Evolutionary conservation across 2,797 vertebrate species (phyloP).

Genomic region (Trematomus bernacchii): DNA sequence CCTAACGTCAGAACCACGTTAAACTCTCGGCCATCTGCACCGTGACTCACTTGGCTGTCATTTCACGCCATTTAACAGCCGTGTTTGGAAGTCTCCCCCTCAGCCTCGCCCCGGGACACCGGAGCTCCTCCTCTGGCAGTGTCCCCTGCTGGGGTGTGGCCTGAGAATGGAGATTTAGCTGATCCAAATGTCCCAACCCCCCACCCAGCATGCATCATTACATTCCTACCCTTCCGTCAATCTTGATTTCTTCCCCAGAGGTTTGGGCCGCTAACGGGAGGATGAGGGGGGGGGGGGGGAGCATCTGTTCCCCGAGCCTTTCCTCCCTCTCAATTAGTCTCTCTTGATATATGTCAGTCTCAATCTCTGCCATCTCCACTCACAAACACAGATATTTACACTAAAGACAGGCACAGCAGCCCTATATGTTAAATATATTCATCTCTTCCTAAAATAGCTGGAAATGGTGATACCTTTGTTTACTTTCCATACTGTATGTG

Average conservation of each 20-base stretch:
- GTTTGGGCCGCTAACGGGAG: conserved; percentile 66
- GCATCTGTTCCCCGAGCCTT: conserved; percentile 77
- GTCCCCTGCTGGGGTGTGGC: conserved; percentile 68
- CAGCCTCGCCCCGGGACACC: conserved; percentile 55
- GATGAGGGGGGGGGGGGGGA: conserved; percentile 41
- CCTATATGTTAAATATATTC: conserved; percentile 3
- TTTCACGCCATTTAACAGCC: conserved; percentile 69
- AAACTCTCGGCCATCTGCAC: conserved; percentile 65
- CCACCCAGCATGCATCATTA: conserved; percentile 53
- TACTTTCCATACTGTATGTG: no score
- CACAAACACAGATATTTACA: conserved; percentile 10
- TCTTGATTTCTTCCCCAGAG: conserved; percentile 65
- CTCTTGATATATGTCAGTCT: conserved; percentile 43
- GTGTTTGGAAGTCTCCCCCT: conserved; percentile 45
- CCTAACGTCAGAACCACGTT: conserved; percentile 36
- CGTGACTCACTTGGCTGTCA: conserved; percentile 69
- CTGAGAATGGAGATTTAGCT: conserved; percentile 55
- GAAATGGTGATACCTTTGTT: background rate
- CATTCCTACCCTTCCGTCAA: conserved; percentile 30
- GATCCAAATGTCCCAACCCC: conserved; percentile 41
- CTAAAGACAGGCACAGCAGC: no score
- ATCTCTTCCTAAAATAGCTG: conserved; percentile 13
- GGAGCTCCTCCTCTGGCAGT: conserved; percentile 46
- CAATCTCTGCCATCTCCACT: conserved; percentile 24
- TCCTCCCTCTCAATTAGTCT: conserved; percentile 51